phyloP scores from a whole-genome alignment of 2,113 vertebrate species.

The Scophthalmus maximus region DNA sequence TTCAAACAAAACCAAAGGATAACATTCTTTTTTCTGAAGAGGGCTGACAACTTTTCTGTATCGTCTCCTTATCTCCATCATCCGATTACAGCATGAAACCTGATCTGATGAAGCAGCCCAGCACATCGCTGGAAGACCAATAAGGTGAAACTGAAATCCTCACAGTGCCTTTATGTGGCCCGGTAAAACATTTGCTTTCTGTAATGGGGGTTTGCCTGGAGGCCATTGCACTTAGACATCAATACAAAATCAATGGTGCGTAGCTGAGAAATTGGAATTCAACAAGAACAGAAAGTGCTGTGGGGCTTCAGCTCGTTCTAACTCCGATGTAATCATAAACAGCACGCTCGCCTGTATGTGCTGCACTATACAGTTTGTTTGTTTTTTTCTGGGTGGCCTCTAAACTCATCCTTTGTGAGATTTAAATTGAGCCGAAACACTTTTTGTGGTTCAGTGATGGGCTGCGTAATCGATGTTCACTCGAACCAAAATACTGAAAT shows the following conservation, averaged over 20 bases:
- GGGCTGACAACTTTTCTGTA: neutral
- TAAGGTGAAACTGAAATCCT: slow-evolving; percentile 58
- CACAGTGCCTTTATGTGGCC: slow-evolving; percentile 36
- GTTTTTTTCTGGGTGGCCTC: neutral
- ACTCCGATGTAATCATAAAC: slow-evolving; percentile 18
- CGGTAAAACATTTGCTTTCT: slow-evolving; percentile 65
- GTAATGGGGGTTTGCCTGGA: slow-evolving; percentile 57
- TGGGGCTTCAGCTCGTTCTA: slow-evolving; percentile 3
- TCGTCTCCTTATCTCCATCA: slow-evolving; percentile 27
- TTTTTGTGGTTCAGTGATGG: slow-evolving; percentile 1
- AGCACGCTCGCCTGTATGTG: neutral
- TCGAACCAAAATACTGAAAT: slow-evolving; percentile 10
- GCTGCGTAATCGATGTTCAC: neutral
- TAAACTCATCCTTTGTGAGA: neutral
- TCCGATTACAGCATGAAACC: slow-evolving; percentile 54
- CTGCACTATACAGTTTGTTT: neutral
- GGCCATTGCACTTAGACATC: slow-evolving; percentile 59
- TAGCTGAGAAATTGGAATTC: slow-evolving; percentile 53
- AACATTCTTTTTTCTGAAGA: too few species aligned
- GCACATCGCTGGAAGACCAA: slow-evolving; percentile 21
- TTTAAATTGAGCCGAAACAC: slow-evolving; percentile 17
- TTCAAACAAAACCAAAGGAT: slow-evolving; percentile 14
- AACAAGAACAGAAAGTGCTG: slow-evolving; percentile 19
- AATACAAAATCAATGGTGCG: slow-evolving; percentile 63
- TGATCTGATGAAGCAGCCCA: slow-evolving; percentile 38